phyloP scores from a whole-genome alignment of 2,797 vertebrate species.

The Micropoecilia bifurca region DNA sequence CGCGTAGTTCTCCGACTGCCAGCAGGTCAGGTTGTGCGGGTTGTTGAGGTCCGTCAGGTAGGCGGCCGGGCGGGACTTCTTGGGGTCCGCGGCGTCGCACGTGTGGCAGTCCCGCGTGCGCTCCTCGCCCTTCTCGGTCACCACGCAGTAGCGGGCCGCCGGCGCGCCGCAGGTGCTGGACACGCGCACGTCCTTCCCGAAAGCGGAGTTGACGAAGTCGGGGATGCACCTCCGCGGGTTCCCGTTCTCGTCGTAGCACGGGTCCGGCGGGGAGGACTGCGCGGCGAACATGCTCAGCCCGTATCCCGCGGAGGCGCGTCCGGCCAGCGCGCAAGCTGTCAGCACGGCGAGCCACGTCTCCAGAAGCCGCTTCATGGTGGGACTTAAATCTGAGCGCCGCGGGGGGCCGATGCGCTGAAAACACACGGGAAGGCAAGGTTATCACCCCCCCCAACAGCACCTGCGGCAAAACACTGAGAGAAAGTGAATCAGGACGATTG shows the following conservation, averaged over 20 bases:
- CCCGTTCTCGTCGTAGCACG: slow-evolving; percentile 96
- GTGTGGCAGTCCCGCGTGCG: slow-evolving; percentile 91
- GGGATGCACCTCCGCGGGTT: slow-evolving; percentile 97
- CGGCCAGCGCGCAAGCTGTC: slow-evolving; percentile 83
- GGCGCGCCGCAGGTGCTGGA: slow-evolving; percentile 95
- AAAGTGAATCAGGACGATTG: not conserved
- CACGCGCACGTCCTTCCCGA: slow-evolving; percentile 95
- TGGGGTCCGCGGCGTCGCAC: slow-evolving; percentile 93
- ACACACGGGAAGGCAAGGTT: slow-evolving; percentile 20
- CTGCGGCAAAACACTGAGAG: not conserved
- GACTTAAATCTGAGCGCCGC: slow-evolving; percentile 64
- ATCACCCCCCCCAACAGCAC: not conserved
- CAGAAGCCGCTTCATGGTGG: slow-evolving; percentile 81
- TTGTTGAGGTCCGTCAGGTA: slow-evolving; percentile 98
- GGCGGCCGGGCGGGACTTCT: slow-evolving; percentile 91
- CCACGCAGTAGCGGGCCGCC: slow-evolving; percentile 91
- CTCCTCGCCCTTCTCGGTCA: slow-evolving; percentile 92
- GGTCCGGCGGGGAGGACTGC: slow-evolving; percentile 94
- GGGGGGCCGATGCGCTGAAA: slow-evolving; percentile 56
- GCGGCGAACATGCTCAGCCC: slow-evolving; percentile 93
- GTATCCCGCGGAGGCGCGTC: slow-evolving; percentile 82
- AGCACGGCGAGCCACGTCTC: slow-evolving; percentile 87
- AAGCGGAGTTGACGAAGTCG: slow-evolving; percentile 98
- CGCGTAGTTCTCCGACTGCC: slow-evolving; percentile 96
- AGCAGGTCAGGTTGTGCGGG: slow-evolving; percentile 99